A percentile compares a stretch with the other conserved stretches of the same genome.
Evolutionary conservation across 1,140 invertebrate species (phyloP).

Genomic region (Apis cerana): DNA sequence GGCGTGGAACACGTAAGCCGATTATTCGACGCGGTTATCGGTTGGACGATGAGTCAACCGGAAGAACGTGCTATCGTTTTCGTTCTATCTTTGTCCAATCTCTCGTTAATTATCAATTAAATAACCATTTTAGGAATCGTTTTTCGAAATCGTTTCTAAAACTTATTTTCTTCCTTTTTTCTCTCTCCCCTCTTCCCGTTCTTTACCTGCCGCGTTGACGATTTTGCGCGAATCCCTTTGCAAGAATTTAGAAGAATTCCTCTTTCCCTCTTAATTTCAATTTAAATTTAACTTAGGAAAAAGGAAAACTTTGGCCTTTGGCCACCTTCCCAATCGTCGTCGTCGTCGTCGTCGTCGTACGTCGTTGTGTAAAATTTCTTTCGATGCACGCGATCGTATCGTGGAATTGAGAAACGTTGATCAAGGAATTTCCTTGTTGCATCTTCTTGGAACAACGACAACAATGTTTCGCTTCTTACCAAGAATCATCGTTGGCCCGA

Average conservation of each 20-base stretch:
- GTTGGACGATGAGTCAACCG: conserved; percentile 53
- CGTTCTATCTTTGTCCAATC: not conserved
- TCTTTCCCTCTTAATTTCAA: too few relatives aligned
- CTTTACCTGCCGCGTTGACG: too few relatives aligned
- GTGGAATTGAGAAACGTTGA: not conserved
- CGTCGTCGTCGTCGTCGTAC: too few relatives aligned
- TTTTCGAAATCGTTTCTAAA: too few relatives aligned
- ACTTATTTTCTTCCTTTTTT: too few relatives aligned
- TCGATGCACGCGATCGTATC: not conserved
- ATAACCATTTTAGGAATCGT: too few relatives aligned
- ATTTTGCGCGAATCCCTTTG: too few relatives aligned
- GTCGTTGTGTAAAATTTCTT: too few relatives aligned
- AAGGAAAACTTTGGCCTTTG: not conserved
- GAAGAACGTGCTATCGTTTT: conserved; percentile 36
- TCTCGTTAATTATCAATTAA: not conserved
- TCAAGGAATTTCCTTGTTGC: not conserved
- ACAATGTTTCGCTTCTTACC: not conserved
- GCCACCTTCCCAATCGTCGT: not conserved
- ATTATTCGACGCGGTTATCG: conserved; percentile 53
- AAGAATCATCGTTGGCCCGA: not conserved
- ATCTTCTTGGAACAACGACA: not conserved
- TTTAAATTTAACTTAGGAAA: not conserved
- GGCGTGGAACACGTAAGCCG: conserved; percentile 53
- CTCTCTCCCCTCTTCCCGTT: too few relatives aligned
- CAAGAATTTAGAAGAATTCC: too few relatives aligned